phyloP scores from a whole-genome alignment of 2,113 vertebrate genomes.

The Phrynosoma platyrhinos region DNA sequence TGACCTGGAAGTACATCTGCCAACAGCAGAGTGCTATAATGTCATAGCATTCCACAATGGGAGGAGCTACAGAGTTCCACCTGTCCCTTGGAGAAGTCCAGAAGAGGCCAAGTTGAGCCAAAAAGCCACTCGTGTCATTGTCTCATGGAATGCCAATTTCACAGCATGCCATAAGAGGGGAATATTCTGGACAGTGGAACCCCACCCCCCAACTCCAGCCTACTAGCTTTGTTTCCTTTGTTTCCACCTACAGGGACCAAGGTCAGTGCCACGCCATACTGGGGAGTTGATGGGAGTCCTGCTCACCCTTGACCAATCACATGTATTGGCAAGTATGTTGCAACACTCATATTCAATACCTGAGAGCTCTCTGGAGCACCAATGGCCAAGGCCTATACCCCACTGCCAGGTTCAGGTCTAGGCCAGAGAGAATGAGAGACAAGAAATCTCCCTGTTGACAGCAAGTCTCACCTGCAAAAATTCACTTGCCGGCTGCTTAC shows the following conservation, averaged over 20 bases:
- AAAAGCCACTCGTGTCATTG: neutral
- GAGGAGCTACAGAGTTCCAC: constrained; percentile 12
- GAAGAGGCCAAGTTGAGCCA: neutral
- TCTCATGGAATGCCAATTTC: neutral
- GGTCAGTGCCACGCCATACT: neutral
- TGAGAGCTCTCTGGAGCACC: neutral
- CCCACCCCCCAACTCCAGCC: neutral
- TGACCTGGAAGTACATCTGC: constrained; percentile 47
- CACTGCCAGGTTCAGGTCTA: neutral
- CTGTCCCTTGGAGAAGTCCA: neutral
- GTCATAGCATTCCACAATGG: constrained; percentile 32
- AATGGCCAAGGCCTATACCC: neutral
- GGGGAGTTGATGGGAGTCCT: neutral
- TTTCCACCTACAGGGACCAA: neutral
- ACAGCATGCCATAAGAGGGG: neutral
- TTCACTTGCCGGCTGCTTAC: constrained; percentile 25
- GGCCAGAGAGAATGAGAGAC: neutral
- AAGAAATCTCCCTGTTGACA: neutral
- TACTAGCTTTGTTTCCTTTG: neutral
- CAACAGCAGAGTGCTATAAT: constrained; percentile 42
- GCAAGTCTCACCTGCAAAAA: constrained; percentile 41
- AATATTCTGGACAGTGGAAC: neutral
- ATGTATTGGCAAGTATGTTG: neutral
- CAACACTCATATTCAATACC: neutral
- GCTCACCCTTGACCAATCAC: neutral